Percentiles rank a stretch among this genome's conserved stretches.
Evolutionary conservation across 2,797 vertebrate genomes (phyloP).

Genomic region (Xyrichtys novacula): DNA sequence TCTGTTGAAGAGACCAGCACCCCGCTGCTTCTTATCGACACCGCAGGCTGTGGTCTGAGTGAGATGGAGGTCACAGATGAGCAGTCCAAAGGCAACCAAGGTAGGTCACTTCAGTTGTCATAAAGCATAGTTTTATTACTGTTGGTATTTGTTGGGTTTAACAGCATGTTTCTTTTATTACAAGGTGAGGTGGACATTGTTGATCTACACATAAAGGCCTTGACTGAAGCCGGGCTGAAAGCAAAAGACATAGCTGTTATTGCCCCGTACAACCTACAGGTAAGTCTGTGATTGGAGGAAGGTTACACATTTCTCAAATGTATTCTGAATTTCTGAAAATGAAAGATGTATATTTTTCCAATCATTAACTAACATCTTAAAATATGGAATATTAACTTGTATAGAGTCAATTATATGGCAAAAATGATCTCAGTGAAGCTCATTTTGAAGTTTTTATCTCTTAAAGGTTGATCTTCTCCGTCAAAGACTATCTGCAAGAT

Average conservation of each 20-base stretch:
- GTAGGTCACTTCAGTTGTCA: constrained; percentile 69
- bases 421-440: background rate
- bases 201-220: constrained; percentile 88
- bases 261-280: constrained; percentile 97
- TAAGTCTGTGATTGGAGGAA: constrained; percentile 64
- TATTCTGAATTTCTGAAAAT: background rate
- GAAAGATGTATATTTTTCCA: background rate
- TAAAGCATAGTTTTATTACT: background rate
- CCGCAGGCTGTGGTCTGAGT: constrained; percentile 91
- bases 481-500: constrained; percentile 86
- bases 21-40: constrained; percentile 93
- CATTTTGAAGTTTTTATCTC: constrained; percentile 8
- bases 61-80: constrained; percentile 92
- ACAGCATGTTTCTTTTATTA: constrained; percentile 9
- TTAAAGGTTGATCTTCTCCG: constrained; percentile 94
- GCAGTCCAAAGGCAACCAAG: constrained; percentile 95
- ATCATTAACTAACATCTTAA: background rate
- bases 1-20: constrained; percentile 88
- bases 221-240: constrained; percentile 90
- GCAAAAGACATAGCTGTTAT: constrained; percentile 92
- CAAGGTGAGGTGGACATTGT: constrained; percentile 94
- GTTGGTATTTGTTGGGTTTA: background rate
- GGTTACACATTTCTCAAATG: background rate
- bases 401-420: background rate
- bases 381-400: background rate